Base-by-base conservation (phyloP, 2,888 invertebrate genomes). In the Auanema sp. region DNA sequence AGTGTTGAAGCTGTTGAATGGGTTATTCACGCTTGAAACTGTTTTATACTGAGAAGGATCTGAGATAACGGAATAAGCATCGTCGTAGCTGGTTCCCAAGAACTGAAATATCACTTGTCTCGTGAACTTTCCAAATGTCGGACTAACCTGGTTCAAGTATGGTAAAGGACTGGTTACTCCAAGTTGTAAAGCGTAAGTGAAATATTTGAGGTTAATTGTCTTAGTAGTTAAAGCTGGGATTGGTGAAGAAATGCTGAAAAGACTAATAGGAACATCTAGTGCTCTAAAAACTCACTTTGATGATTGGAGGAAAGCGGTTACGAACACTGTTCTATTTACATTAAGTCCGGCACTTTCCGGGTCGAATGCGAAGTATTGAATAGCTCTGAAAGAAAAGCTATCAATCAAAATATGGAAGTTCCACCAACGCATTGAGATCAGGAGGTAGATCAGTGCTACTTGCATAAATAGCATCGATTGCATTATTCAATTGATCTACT, bases 161-260 rank as follows among this genome's bases (percentile, higher is more conserved):
- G 40, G n/a, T 44, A 60, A 51, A 6, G 59, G 21, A 18, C 5
- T 12, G 1, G 6, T 50, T 12, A 23, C n/a, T 16, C 52, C 43
- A 18, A 55, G 55, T 42, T 61, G 61, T 11, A 61, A n/a, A 11
- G 61, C 54, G 47, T 25, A 61, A 12, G 61, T 61, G 61, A 61
- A 61, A 42, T 55, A 61, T 6, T 55, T 47, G n/a, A 61, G 16
- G 25, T 61, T 61, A 12, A 61, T 49, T 16, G 44, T 49, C 18
- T 21, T 44, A 47, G 51, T 61, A 0, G 55, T 23, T 12, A 41
- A 10, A 33, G 44, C 18, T 2, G 61, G 50, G 8, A 61, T 47
- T 11, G 40, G 10, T n/a, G 44, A 12, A 21, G 25, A 18, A 14
- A 61, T 55, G 44, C 61, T 61, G 33, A 54, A 60, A 47, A 21